Evolutionary conservation across 2,888 invertebrate species (phyloP).

Genomic region (Tetragnatha montana): DNA sequence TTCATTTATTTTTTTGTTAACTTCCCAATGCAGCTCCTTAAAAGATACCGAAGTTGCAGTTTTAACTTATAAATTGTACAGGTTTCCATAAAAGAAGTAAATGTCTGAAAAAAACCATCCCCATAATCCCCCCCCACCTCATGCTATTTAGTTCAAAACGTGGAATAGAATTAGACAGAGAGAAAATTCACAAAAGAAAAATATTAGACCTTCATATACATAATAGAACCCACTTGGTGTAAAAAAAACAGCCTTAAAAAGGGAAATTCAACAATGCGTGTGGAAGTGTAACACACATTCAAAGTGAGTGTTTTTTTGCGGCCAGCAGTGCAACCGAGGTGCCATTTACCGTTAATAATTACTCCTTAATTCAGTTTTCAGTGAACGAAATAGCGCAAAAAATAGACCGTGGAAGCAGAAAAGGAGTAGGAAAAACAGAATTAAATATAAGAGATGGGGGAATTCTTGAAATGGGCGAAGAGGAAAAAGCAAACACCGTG

Average conservation of each 20-base stretch:
- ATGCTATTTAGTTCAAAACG: not conserved
- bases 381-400: not conserved
- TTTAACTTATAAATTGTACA: too few species aligned
- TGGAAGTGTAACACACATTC: not conserved
- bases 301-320: not conserved
- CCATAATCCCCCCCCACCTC: not conserved
- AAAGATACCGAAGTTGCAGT: too few species aligned
- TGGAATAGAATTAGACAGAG: not conserved
- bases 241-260: not conserved
- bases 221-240: not conserved
- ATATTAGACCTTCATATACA: not conserved
- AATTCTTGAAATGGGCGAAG: not conserved
- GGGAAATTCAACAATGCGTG: not conserved
- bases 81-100: not conserved
- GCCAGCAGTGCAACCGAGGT: not conserved
- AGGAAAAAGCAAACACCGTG: not conserved
- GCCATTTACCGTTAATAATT: conserved; percentile 1
- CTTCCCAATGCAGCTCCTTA: too few species aligned
- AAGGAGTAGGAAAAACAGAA: not conserved
- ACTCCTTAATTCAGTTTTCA: not conserved
- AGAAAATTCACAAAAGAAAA: not conserved
- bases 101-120: not conserved
- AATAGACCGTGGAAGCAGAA: not conserved
- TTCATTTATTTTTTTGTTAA: too few species aligned
- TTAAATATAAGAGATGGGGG: not conserved